Evolutionary conservation across 2,797 vertebrate species (phyloP).

Genomic region (Macrochelys suwanniensis): DNA sequence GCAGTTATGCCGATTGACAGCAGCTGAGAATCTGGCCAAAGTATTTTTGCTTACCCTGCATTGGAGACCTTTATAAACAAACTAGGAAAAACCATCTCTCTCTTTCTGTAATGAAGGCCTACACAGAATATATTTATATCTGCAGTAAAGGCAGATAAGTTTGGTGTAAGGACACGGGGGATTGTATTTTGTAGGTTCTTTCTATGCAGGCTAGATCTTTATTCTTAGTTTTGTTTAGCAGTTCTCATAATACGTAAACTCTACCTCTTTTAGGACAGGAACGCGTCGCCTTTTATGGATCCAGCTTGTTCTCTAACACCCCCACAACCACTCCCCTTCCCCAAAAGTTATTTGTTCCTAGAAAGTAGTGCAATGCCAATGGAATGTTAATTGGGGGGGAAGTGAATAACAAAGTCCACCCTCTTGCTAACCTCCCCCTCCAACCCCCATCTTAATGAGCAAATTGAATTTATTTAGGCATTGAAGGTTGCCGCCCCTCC

Average conservation of each 20-base stretch:
- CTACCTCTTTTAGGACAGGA: accelerated
- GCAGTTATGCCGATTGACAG: background rate
- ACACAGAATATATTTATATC: constrained; percentile 24
- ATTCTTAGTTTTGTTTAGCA: constrained; percentile 4
- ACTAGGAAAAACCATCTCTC: background rate
- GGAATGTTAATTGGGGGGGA: constrained; percentile 79
- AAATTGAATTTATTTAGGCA: constrained; percentile 74
- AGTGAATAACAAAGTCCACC: constrained; percentile 63
- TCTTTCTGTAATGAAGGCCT: background rate
- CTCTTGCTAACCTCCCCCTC: constrained; percentile 58
- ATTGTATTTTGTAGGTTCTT: constrained; percentile 23
- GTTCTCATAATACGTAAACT: constrained; percentile 10
- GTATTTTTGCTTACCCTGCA: background rate
- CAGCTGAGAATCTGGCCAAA: background rate
- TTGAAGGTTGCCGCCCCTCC: constrained; percentile 42
- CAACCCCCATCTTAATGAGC: constrained; percentile 56
- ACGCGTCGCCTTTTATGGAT: constrained; percentile 30
- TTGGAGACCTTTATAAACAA: background rate
- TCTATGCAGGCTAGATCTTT: background rate
- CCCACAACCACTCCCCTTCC: background rate
- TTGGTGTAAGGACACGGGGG: background rate
- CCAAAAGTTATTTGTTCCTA: constrained; percentile 69
- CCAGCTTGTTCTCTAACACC: background rate
- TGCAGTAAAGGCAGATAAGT: background rate
- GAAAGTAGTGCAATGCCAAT: constrained; percentile 50